Evolutionary conservation across 92 coral and sea anemone species (phyloP).

Genomic region (Nematostella vectensis): DNA sequence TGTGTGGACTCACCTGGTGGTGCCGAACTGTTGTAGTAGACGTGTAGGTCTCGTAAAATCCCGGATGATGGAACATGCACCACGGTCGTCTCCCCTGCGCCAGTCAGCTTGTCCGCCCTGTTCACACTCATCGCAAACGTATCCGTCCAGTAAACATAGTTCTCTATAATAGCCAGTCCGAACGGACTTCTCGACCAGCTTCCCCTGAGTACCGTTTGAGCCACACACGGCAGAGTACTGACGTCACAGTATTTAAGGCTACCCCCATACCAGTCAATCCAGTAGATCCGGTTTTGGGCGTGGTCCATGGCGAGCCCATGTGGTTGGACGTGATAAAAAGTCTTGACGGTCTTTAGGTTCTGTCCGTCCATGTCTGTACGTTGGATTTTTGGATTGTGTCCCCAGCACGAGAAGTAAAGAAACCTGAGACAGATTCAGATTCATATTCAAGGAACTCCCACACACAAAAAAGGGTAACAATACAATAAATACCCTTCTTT

Average conservation of each 20-base stretch:
- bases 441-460: background rate
- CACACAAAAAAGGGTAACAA: too few relatives aligned
- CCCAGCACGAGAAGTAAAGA: slow-evolving; percentile 37
- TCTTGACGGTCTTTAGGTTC: slow-evolving; percentile 4
- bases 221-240: background rate
- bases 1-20: slow-evolving; percentile 33
- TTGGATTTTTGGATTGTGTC: slow-evolving; percentile 22
- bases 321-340: slow-evolving; percentile 8
- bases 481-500: background rate
- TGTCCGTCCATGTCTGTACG: slow-evolving; percentile 47
- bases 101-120: slow-evolving; percentile 6
- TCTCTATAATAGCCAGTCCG: slow-evolving; percentile 39
- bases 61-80: slow-evolving; percentile 5
- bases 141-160: slow-evolving; percentile 62
- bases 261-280: slow-evolving; percentile 17
- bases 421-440: slow-evolving; percentile 7
- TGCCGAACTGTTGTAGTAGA: slow-evolving; percentile 22
- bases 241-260: slow-evolving; percentile 15
- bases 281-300: slow-evolving; percentile 32
- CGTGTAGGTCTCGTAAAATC: slow-evolving; percentile 29
- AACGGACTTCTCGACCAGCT: slow-evolving; percentile 12
- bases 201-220: slow-evolving; percentile 4
- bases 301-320: slow-evolving; percentile 27
- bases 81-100: slow-evolving; percentile 7
- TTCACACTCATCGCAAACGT: background rate